Percentiles rank a stretch among this genome's conserved stretches.
Conservation (phyloP, 2,113 vertebrate genomes). For the Cochlearius cochlearius region DNA sequence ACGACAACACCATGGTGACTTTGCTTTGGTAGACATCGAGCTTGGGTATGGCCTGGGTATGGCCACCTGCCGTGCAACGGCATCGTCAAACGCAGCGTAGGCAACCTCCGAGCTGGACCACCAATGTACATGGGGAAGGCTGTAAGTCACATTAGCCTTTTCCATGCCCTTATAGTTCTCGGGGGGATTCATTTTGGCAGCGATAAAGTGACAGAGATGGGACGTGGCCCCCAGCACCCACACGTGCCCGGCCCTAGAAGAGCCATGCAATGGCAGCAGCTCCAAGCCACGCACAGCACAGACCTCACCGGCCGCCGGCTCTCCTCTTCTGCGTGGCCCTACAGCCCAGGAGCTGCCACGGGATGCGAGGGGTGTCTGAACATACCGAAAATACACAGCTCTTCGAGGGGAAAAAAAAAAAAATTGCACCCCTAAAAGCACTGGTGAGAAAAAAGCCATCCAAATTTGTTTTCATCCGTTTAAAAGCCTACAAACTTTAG, state of each 20-base stretch:
- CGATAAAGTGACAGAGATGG: neutral
- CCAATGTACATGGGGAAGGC: fast-evolving
- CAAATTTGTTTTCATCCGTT: neutral
- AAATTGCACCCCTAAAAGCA: neutral
- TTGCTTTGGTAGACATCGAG: neutral
- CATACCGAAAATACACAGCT: neutral
- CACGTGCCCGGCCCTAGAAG: fast-evolving
- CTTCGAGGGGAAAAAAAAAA: neutral
- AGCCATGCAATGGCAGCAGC: neutral
- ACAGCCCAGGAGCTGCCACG: neutral
- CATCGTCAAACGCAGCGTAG: fast-evolving
- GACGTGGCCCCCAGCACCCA: neutral
- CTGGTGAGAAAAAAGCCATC: neutral
- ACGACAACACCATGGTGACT: fast-evolving
- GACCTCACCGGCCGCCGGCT: neutral
- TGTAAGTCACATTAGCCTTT: neutral
- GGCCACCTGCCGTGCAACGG: fast-evolving
- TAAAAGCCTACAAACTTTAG: neutral
- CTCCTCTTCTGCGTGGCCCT: neutral
- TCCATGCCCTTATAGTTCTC: neutral
- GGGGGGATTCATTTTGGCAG: neutral
- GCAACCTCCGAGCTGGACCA: neutral
- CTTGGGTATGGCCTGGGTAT: neutral
- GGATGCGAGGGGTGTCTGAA: neutral
- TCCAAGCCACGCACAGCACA: neutral